phyloP scores from a whole-genome alignment of 2,888 invertebrate genomes.

The Phytoseiulus persimilis region DNA sequence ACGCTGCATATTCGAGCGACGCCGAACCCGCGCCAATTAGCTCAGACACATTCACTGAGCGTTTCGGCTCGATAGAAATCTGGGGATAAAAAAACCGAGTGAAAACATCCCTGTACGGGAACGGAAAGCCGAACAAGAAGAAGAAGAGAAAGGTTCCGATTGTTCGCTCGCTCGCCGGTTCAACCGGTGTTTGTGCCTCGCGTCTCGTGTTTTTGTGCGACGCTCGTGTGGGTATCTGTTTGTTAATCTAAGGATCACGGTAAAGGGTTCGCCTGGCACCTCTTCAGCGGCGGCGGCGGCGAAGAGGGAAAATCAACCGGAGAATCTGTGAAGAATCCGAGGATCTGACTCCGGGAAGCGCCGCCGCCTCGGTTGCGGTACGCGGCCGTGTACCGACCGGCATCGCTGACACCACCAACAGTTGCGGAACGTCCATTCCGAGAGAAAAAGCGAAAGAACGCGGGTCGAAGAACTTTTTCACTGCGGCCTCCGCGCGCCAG shows the following conservation, averaged over 20 bases:
- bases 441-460: neutral
- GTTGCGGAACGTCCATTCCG: neutral
- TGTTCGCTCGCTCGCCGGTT: neutral
- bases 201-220: neutral
- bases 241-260: neutral
- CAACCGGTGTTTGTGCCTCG: too few relatives aligned
- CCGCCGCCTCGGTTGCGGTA: neutral
- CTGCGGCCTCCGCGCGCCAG: neutral
- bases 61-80: neutral
- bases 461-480: neutral
- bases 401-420: neutral
- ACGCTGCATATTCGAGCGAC: too few relatives aligned
- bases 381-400: too few relatives aligned
- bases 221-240: neutral
- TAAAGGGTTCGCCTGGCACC: neutral
- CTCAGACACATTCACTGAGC: neutral
- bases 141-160: neutral
- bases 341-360: neutral
- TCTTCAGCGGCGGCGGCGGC: neutral
- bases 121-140: neutral
- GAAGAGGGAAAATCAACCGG: neutral
- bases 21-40: too few relatives aligned
- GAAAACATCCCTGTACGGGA: neutral
- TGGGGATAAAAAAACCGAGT: neutral
- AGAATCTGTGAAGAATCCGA: neutral